Conservation (phyloP, 2,113 vertebrate genomes). For the Vanacampus margaritifer region DNA sequence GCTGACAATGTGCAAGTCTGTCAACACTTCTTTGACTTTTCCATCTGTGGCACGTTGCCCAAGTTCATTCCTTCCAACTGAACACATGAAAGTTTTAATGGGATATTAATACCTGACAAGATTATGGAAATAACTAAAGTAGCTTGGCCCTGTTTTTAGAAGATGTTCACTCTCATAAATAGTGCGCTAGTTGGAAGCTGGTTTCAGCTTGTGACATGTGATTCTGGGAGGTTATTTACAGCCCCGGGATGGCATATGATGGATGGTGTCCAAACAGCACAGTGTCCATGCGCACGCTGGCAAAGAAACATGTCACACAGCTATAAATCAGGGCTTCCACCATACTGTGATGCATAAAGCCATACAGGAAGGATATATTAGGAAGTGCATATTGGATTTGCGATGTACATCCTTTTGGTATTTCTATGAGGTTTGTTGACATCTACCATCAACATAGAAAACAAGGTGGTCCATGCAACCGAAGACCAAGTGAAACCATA, state of each 20-base stretch:
- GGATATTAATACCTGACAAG: constrained; percentile 6
- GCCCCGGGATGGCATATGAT: neutral
- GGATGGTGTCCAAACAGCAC: neutral
- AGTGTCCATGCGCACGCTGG: neutral
- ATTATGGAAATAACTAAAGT: constrained; percentile 6
- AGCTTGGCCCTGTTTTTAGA: neutral
- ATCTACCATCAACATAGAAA: neutral
- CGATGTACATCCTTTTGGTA: neutral
- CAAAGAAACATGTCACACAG: neutral
- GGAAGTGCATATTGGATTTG: neutral
- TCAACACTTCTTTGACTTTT: constrained; percentile 12
- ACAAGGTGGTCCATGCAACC: neutral
- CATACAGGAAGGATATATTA: neutral
- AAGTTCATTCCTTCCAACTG: constrained; percentile 7
- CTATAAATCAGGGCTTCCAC: neutral
- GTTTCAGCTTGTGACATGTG: constrained; percentile 1
- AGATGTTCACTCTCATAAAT: neutral
- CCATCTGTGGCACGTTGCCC: neutral
- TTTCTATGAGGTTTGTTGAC: neutral
- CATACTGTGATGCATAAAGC: neutral
- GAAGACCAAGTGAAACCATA: neutral
- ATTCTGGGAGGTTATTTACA: constrained; percentile 4
- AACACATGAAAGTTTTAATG: constrained; percentile 6
- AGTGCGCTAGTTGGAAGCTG: neutral
- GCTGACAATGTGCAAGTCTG: constrained; percentile 1